Percentiles rank a stretch among this genome's conserved stretches.
These are phyloP conservation scores for Listronotus oregonensis DNA, from an alignment of 1,140 invertebrate species.

Conservation along the genomic window DNA sequence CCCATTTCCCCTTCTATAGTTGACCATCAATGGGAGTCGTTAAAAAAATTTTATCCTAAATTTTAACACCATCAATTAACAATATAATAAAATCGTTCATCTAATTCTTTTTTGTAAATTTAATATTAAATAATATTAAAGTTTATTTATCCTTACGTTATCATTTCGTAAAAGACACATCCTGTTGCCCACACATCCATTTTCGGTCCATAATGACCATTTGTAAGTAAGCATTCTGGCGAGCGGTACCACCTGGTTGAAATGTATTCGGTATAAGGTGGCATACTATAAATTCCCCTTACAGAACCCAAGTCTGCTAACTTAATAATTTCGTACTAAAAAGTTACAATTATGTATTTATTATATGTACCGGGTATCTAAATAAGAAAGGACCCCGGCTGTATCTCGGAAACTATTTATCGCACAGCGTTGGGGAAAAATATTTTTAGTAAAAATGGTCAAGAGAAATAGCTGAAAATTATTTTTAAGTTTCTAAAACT, in stretches of 20 bases:
- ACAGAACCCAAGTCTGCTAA: constrained; percentile 68
- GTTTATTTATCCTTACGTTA: constrained; percentile 59
- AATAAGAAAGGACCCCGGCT: too few species aligned
- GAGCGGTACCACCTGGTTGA: constrained; percentile 74
- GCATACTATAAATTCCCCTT: constrained; percentile 61
- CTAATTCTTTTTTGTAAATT: background rate
- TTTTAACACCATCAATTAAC: too few species aligned
- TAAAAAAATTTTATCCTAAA: too few species aligned
- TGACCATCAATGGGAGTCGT: too few species aligned
- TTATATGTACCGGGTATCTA: too few species aligned
- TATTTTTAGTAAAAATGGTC: too few species aligned
- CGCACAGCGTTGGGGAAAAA: too few species aligned
- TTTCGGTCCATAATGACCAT: constrained; percentile 69
- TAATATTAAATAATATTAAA: background rate
- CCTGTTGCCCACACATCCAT: constrained; percentile 76
- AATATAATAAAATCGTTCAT: background rate
- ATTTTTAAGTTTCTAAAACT: too few species aligned
- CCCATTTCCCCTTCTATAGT: too few species aligned
- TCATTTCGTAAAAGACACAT: constrained; percentile 73
- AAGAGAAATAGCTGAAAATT: too few species aligned
- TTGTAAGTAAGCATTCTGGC: constrained; percentile 71
- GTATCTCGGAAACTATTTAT: too few species aligned
- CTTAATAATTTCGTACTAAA: constrained; percentile 64
- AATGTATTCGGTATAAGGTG: constrained; percentile 73
- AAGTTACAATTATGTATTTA: background rate